Base-by-base conservation (phyloP, 2,113 vertebrate genomes). In the Epinephelus cyanopodus region DNA sequence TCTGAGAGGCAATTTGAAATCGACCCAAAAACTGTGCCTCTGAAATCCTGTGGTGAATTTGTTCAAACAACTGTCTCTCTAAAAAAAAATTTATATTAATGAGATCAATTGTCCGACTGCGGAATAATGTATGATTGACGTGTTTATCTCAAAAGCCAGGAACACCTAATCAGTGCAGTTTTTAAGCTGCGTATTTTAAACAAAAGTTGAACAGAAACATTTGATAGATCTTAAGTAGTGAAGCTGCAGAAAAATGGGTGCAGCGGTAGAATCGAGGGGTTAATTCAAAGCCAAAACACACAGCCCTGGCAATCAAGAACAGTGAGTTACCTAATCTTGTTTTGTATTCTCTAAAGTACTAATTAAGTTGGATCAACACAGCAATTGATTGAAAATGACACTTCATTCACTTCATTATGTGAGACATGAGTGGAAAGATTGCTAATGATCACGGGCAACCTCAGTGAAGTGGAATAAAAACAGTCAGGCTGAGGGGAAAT, bases 321-420 rank as follows among this genome's bases (percentile, higher is more conserved):
- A 79, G 63, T 53, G 66, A 88, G 75, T 87, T 83, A 90, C 81
- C 83, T 80, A 83, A 89, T 94, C 86, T 87, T 85, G 84, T 90
- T 92, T 86, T 86, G 83, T 91, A 90, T 89, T 76, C 88, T 91
- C 87, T 83, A 81, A 92, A 90, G 90, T 89, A 92, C 91, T 92
- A 94, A 93, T 93, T 92, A 93, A 92, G 91, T 90, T 90, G 86
- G 93, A 90, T 90, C 90, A 93, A 94, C 90, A 89, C 72, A 81
- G 83, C 89, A 89, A 89, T 91, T 90, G 93, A 93, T 92, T 88
- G 85, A 88, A 93, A 93, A 93, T 89, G 89, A 91, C 90, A 90
- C 87, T 90, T 90, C 82, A 86, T 90, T 91, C 90, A 81, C 86
- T 92, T 94, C 91, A 94, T 92, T 92, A 92, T 88, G 79, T 64